Evolutionary conservation across 2,888 invertebrate genomes (phyloP).

Genomic region (Luperina nickerlii): DNA sequence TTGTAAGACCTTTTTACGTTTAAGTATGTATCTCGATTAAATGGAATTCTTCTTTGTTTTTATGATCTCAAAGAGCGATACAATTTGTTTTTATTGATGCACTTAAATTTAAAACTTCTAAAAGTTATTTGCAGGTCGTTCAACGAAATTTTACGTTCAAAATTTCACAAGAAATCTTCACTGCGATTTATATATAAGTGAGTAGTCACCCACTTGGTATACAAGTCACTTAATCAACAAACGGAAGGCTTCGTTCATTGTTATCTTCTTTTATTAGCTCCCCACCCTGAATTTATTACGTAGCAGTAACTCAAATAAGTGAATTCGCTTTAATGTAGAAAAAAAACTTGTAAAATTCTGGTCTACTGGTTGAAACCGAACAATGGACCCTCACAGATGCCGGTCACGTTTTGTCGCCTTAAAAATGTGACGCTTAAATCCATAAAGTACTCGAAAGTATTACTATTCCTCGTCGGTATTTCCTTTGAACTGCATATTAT

Average conservation of each 20-base stretch:
- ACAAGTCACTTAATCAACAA: slow-evolving; percentile 79
- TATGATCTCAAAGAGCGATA: slow-evolving; percentile 30
- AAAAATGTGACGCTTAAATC: slow-evolving; percentile 89
- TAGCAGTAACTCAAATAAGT: slow-evolving; percentile 85
- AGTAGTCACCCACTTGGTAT: slow-evolving; percentile 52
- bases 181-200: slow-evolving; percentile 32
- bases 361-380: slow-evolving; percentile 83
- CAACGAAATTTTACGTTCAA: slow-evolving; percentile 7
- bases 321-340: slow-evolving; percentile 84
- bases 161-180: slow-evolving; percentile 3
- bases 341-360: slow-evolving; percentile 80
- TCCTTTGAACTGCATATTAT: slow-evolving; percentile 85
- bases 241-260: slow-evolving; percentile 79
- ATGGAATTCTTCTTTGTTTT: slow-evolving; percentile 30
- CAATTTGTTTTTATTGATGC: slow-evolving; percentile 51
- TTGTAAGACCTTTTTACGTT: slow-evolving; percentile 14
- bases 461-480: slow-evolving; percentile 85
- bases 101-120: slow-evolving; percentile 24
- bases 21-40: slow-evolving; percentile 23
- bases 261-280: slow-evolving; percentile 81
- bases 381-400: slow-evolving; percentile 83
- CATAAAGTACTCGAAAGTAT: slow-evolving; percentile 87
- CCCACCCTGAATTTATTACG: slow-evolving; percentile 83
- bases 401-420: slow-evolving; percentile 88
- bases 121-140: slow-evolving; percentile 36